Base-by-base conservation (phyloP, 2,797 vertebrate species). In the Lateolabrax maculatus region DNA sequence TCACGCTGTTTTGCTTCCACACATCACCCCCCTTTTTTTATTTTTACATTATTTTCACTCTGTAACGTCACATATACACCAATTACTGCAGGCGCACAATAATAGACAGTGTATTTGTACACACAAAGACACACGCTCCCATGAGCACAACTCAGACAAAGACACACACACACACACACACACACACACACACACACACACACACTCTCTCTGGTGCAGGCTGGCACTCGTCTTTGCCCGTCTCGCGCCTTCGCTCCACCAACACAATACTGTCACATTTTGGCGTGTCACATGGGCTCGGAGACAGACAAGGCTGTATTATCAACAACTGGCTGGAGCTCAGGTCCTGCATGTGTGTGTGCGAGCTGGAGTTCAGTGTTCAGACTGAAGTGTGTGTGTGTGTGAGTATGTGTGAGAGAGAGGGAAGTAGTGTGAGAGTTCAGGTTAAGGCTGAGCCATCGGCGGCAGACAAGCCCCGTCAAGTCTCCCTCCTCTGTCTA, bases 401-500 rank as follows among this genome's bases (percentile, higher is more conserved):
- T 21, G 58, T 21, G 43, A 6, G 60, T 1, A 64, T 0, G 27
- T 6, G 37, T 2, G 36, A 19, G 49, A 3, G 63, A 43, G 36
- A 75, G 53, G 71, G 52, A 48, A 44, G 27, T 63, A 57, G 71
- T n/a, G 77, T 23, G 67, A 55, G 80, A 69, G 90, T 92, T 92
- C 89, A 92, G 84, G 85, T 89, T 88, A n/a, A 80, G 91, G 88
- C 83, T 92, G 90, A 91, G 86, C 85, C 71, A 72, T 89, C 89
- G 78, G 84, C 63, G 2, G 75, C 81, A 91, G 88, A 91, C 91
- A 88, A 86, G 90, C 87, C 86, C 83, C 70, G 66, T 91, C 89
- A 91, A 87, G 87, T 82, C 82, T 81, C 75, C 79, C 80, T 83
- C 76, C 75, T 76, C 86, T 55, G 86, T 89, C 91, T 79, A 64